Conservation (phyloP, 1,140 invertebrate genomes). For the Lethrus apterus region DNA sequence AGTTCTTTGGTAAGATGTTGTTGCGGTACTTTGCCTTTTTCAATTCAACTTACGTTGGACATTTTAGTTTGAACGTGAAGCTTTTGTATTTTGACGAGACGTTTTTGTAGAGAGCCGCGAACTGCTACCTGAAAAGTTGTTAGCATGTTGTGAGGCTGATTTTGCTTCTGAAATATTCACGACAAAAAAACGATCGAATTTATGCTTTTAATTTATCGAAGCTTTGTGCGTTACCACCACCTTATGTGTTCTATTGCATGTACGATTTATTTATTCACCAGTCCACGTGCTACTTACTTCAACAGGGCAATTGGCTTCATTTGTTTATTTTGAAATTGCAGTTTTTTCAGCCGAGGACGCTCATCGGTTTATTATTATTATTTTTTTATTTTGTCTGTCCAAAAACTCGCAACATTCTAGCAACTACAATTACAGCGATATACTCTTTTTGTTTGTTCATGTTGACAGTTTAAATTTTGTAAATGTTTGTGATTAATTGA, state of each 20-base stretch:
- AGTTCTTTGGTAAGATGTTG: too few species aligned
- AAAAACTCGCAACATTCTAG: constrained; percentile 44
- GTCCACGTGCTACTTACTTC: constrained; percentile 1
- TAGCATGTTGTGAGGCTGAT: constrained; percentile 43
- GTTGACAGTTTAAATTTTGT: background rate
- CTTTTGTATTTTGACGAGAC: constrained; percentile 21
- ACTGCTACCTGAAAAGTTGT: constrained; percentile 41
- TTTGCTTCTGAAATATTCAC: constrained; percentile 14
- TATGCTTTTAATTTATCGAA: constrained; percentile 15
- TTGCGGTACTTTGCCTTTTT: too few species aligned
- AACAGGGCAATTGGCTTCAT: constrained; percentile 6
- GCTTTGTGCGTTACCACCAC: constrained; percentile 14
- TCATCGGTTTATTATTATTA: background rate
- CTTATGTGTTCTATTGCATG: constrained; percentile 16
- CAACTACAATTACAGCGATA: constrained; percentile 39
- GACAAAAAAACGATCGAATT: constrained; percentile 9
- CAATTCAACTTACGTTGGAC: too few species aligned
- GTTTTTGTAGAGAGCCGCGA: constrained; percentile 22
- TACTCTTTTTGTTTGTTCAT: background rate
- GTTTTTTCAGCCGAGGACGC: too few species aligned
- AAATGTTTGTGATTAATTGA: constrained; percentile 12
- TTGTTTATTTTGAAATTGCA: background rate
- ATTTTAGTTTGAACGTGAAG: constrained; percentile 10
- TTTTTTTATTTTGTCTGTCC: constrained; percentile 1
- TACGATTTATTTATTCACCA: constrained; percentile 6